Base-by-base conservation (phyloP, 2,113 vertebrate species). In the Gymnarchus niloticus region DNA sequence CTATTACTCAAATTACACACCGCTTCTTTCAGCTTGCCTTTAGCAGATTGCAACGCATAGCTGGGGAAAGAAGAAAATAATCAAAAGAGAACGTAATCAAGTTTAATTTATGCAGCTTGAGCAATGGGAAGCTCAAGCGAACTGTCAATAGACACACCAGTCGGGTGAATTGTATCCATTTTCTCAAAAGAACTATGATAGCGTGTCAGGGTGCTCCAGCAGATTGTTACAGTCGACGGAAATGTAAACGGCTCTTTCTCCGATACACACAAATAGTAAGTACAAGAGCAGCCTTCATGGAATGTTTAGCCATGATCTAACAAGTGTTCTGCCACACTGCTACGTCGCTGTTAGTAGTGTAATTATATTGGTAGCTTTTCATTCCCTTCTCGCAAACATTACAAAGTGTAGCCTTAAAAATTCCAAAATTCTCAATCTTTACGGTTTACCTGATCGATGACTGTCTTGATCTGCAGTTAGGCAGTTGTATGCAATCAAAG, bases 211-310 rank as follows among this genome's bases (percentile, higher is more conserved):
- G 21, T 51, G 61, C 12, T n/a, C 21, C 9, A 37, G 1, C 2
- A 2, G 41, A 23, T 19, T 48, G 48, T 25, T 81, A 81, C 41
- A 14, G 77, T 51, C n/a, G 77, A 9, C n/a, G 5, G 21, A 28
- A n/a, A 51, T n/a, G 77, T 51, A 81, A 81, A 81, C 25, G 6
- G 23, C 48, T 49, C 48, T 48, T 10, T 81, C 49, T 17, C 46
- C n/a, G n/a, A n/a, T n/a, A 81, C 48, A 41, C 65, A 73, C 65
- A 73, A 81, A 80, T n/a, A 81, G 49, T 81, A 49, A 51, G n/a
- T 17, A 51, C 48, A 81, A n/a, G 48, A 9, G 10, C 49, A 28
- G 77, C 48, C 23, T 81, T 48, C 48, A 3, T 1, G 25, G 49
- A 81, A 81, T 37, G 28, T 37, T 33, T 73, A 37, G 14, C 65